Base-by-base conservation (phyloP, 2,113 vertebrate genomes). In the Clinocottus analis region DNA sequence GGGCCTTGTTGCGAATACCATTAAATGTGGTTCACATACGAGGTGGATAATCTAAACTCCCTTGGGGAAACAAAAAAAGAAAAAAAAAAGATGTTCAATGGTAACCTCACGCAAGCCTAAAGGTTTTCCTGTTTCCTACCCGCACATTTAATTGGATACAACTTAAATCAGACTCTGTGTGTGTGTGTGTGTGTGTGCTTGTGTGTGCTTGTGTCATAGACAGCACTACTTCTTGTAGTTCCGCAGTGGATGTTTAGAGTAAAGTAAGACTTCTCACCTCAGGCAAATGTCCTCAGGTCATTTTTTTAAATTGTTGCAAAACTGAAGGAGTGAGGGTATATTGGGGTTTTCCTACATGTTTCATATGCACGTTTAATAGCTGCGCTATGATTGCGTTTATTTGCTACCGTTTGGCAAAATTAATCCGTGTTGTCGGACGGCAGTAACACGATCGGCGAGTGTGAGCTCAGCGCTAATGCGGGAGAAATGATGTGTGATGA, bases 401-500 rank as follows among this genome's bases (percentile, higher is more conserved):
- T 64, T 41, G 58, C 41, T 35, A 19, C 16, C 3, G 5, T 55
- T 25, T 51, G 0, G 9, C 19, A 61, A 35, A 41, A 23, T 25
- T 0, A 59, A 73, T 74, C 17, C 5, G 33, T 58, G 69, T 53
- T 60, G 49, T 53, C 13, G 12, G 39, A 49, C 49, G 25, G 21
- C 19, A 31, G 37, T 12, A 58, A 53, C 39, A 29, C 13, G 17
- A 43, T 2, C 9, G n/a, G 45, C 2, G 7, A 66, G 51, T 23
- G n/a, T 1, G 25, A 29, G 17, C 59, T 59, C 25, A 19, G 2
- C 27, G 31, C 71, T 13, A 21, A 39, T 53, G n/a, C 33, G 16
- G 41, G 33, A 23, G 65, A 55, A 81, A 69, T 53, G 58, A 61
- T 41, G 3, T 69, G 58, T 41, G 58, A 66, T 45, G 49, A 31